Base-by-base conservation (phyloP, 2,113 vertebrate species). In the Labeo catla region DNA sequence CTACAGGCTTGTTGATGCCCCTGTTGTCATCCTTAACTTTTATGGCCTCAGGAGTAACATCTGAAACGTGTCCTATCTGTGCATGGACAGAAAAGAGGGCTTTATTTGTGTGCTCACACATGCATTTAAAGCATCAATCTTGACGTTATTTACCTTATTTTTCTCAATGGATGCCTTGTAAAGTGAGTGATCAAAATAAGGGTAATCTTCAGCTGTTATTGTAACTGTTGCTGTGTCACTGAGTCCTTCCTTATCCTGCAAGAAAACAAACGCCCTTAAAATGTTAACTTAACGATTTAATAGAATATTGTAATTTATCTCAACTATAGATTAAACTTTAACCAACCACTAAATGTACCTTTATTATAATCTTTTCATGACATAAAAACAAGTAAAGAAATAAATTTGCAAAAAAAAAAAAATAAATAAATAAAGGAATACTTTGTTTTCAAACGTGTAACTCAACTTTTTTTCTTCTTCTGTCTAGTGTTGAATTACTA, bases 1-100 rank as follows among this genome's bases (percentile, higher is more conserved):
- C 8, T 3, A 96, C 10, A 87, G 91, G 54, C 88, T 92, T 57
- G 72, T 96, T 94, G 89, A 96, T 94, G 49, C 96, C 96, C 0
- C 0, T 91, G 86, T 96, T 95, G 84, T 95, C 96, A 81, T 96
- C 96, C 90, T 91, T 91, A 86, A 95, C 96, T 54, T 91, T 72
- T 77, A 96, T 94, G 0, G 88, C 39, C 49, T 94, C 95, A 57
- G 96, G 96, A 15, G 82, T 63, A 74, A 94, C 63, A 49, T 54
- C 0, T n/a, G 9, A 21, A 5, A 96, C 84, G 39, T 0, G 3
- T 15, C 94, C 94, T 0, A 0, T 0, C 96, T 96, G 68, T 85
- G 91, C 86, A 65, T 23, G 36, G 47, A 72, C 10, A 77, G 63
- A 78, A 57, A 61, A 8, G 21, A 1, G 49, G 76, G 34, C 36